Percentiles rank a stretch among this genome's conserved stretches.
These are phyloP conservation scores for Ceryle rudis DNA, from an alignment of 2,797 vertebrate species.

Conservation along the genomic window DNA sequence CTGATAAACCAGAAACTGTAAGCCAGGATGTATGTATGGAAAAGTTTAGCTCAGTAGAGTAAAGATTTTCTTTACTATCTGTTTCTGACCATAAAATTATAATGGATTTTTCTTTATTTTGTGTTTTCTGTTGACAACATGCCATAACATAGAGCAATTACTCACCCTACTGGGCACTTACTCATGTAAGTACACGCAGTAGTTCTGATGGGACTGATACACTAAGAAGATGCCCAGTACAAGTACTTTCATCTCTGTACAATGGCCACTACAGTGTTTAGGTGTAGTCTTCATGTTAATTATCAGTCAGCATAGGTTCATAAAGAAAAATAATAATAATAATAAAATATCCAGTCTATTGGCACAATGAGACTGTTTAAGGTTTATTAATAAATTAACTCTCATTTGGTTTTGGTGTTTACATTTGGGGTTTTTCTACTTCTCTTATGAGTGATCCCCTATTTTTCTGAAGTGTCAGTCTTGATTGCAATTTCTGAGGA, in stretches of 20 bases:
- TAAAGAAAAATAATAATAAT: neutral
- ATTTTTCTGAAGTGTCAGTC: neutral
- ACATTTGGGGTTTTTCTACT: accelerated
- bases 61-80: neutral
- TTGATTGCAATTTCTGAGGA: neutral
- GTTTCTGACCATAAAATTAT: neutral
- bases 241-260: neutral
- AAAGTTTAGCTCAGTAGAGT: neutral
- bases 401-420: neutral
- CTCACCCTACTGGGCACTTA: constrained; percentile 45
- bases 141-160: constrained; percentile 39
- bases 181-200: neutral
- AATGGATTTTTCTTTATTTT: neutral
- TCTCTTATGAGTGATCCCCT: neutral
- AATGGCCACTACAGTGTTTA: neutral
- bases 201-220: neutral
- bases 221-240: neutral
- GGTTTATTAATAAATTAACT: neutral
- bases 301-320: neutral
- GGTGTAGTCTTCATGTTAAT: neutral
- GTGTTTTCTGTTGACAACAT: neutral
- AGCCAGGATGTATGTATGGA: neutral
- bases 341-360: neutral
- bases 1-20: neutral
- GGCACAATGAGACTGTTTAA: neutral